Evolutionary conservation across 2,888 invertebrate genomes (phyloP), one percentile per base, ranked within the genome.

Genomic region (Parnassius smintheus): DNA sequence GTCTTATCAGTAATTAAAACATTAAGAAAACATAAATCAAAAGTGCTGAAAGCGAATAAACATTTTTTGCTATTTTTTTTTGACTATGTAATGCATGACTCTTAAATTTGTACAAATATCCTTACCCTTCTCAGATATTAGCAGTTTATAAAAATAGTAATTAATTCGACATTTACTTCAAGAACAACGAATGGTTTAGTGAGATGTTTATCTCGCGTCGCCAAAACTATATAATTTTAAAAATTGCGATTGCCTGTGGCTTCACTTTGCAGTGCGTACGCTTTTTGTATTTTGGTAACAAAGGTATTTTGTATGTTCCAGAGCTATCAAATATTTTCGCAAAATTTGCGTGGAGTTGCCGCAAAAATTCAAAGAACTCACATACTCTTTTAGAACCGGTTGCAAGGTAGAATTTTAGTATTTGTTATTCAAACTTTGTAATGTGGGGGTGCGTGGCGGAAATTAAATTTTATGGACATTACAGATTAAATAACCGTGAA

Each of bases 381-480:
- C 22, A 54, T 56, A 56, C 18, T 25, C 35, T 46, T 12, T 9
- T 45, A 44, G 10, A n/a, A 45, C 10, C 12, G 12, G 56, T 22
- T 25, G 2, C 13, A 51, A 11, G 61, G 45, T 9, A n/a, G 35
- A 12, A 25, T 41, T 45, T 2, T 18, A 48, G 35, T 41, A 48
- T 53, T 62, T 62, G 56, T 53, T 52, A 57, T 62, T 57, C 62
- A 25, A 41, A 48, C 52, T 35, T 52, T 62, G 62, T 53, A 18
- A 52, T 18, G 13, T 44, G 51, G 52, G 57, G 57, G 56, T 52
- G 56, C 53, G 62, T 45, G 22, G 41, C 53, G 62, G 57, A 57
- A 57, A 62, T 62, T 52, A 57, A 62, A 57, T 56, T 62, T 57
- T 56, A 61, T 61, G 61, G 61, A 61, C n/a, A 51, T 18, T 12